Evolutionary conservation across 2,888 invertebrate species (phyloP).

Genomic region (Panzeria rudis): DNA sequence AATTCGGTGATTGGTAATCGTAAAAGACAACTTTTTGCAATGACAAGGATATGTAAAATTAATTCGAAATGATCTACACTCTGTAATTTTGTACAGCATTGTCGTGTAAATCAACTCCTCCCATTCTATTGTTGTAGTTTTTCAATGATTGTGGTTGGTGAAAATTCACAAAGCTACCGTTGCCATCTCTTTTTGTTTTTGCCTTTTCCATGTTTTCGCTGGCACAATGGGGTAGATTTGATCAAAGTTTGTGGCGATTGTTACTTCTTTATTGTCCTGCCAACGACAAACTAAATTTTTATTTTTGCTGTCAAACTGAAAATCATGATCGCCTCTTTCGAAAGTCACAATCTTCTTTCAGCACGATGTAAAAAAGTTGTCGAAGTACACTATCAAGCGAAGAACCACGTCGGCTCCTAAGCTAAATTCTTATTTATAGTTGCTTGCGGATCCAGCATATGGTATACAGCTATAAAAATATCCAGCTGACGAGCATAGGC

Average conservation of each 20-base stretch:
- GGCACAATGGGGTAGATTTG: background rate
- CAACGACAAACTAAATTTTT: slow-evolving; percentile 26
- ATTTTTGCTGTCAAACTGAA: slow-evolving; percentile 24
- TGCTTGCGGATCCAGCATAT: slow-evolving; percentile 31
- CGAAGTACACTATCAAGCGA: slow-evolving; percentile 1
- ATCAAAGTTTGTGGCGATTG: slow-evolving; percentile 15
- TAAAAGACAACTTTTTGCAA: too few relatives aligned
- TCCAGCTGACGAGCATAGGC: slow-evolving; percentile 16
- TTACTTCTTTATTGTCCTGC: slow-evolving; percentile 22
- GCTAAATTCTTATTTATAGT: slow-evolving; percentile 27
- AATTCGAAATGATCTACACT: too few relatives aligned
- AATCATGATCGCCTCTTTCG: slow-evolving; percentile 6
- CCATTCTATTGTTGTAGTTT: background rate
- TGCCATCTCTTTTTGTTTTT: background rate
- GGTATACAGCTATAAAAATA: slow-evolving; percentile 19
- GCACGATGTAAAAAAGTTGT: background rate
- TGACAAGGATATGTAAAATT: too few relatives aligned
- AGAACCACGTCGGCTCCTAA: slow-evolving; percentile 41
- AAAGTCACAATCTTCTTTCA: background rate
- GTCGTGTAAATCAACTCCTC: too few relatives aligned
- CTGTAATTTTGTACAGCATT: background rate
- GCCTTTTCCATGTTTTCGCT: background rate
- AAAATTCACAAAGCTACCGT: background rate
- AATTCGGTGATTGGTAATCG: too few relatives aligned
- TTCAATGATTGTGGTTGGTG: background rate